Percentiles rank a stretch among this genome's conserved stretches.
Evolutionary conservation across 2,888 invertebrate genomes (phyloP).

Genomic region (Ectropis crepuscularia): DNA sequence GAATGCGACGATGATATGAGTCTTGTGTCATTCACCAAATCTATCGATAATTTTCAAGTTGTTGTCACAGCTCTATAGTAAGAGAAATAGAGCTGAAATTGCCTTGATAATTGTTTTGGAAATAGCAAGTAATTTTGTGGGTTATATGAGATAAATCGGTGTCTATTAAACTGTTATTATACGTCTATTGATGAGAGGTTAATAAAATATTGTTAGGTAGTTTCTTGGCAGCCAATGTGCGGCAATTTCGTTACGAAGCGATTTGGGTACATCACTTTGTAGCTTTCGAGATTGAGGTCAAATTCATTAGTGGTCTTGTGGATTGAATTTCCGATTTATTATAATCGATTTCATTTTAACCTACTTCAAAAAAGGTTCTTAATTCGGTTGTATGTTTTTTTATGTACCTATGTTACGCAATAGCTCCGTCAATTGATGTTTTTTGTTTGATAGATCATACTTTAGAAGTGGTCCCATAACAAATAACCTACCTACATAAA

Average conservation of each 20-base stretch:
- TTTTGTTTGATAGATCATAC: too few relatives aligned
- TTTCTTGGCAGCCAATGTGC: slow-evolving; percentile 54
- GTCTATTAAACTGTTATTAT: slow-evolving; percentile 82
- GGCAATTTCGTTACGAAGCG: slow-evolving; percentile 55
- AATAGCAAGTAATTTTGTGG: slow-evolving; percentile 40
- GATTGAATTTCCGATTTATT: slow-evolving; percentile 14
- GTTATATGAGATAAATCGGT: slow-evolving; percentile 70
- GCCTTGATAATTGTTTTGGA: slow-evolving; percentile 29
- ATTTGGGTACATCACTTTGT: slow-evolving; percentile 22
- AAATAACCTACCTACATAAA: too few relatives aligned
- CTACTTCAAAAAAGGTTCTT: neutral
- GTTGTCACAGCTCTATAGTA: slow-evolving; percentile 20
- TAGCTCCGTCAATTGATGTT: too few relatives aligned
- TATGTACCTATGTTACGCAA: too few relatives aligned
- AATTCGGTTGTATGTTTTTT: too few relatives aligned
- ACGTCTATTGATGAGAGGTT: slow-evolving; percentile 72
- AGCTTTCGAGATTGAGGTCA: slow-evolving; percentile 17
- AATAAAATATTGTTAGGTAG: slow-evolving; percentile 77
- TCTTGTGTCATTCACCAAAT: slow-evolving; percentile 56
- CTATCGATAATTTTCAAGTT: slow-evolving; percentile 27
- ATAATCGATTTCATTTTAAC: neutral
- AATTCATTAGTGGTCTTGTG: slow-evolving; percentile 27
- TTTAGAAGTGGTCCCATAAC: too few relatives aligned
- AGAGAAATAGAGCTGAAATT: slow-evolving; percentile 34
- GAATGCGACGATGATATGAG: slow-evolving; percentile 81